A percentile compares a stretch with the other conserved stretches of the same genome.
Conservation (phyloP, 2,888 invertebrate genomes). For the Venustoraphidia nigricollis region DNA sequence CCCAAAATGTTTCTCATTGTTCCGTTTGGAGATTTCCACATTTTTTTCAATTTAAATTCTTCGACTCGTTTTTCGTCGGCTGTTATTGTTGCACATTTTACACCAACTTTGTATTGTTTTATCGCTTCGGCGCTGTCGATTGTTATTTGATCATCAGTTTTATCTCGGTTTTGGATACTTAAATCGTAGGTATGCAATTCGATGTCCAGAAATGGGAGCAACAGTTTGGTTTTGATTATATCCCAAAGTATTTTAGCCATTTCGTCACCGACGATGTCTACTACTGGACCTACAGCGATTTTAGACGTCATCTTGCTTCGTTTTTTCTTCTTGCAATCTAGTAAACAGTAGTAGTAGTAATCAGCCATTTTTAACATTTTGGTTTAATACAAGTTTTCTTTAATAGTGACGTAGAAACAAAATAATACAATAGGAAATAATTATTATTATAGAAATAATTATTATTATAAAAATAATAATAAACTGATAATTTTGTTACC, state of each 20-base stretch:
- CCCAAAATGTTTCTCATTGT: conserved; percentile 79
- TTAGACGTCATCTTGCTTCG: conserved; percentile 32
- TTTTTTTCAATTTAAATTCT: conserved; percentile 73
- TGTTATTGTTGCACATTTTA: conserved; percentile 97
- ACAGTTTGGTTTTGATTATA: conserved; percentile 90
- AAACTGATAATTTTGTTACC: too few relatives aligned
- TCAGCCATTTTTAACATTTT: too few relatives aligned
- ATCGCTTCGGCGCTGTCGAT: conserved; percentile 93
- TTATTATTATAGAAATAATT: too few relatives aligned
- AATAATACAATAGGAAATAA: too few relatives aligned
- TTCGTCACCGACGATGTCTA: conserved; percentile 88
- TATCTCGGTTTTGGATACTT: conserved; percentile 88
- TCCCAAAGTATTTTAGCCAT: conserved; percentile 99
- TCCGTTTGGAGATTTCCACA: conserved; percentile 87
- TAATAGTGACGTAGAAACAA: too few relatives aligned
- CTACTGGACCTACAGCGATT: conserved; percentile 74
- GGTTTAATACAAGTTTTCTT: too few relatives aligned
- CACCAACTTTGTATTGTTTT: conserved; percentile 93
- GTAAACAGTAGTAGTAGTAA: too few relatives aligned
- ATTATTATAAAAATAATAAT: too few relatives aligned
- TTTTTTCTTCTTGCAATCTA: too few relatives aligned
- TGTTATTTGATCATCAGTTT: conserved; percentile 89
- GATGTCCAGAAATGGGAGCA: conserved; percentile 89
- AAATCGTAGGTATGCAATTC: conserved; percentile 89
- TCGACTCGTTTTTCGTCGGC: conserved; percentile 94